These are phyloP conservation scores for Periophthalmodon schlosseri DNA, from an alignment of 2,113 vertebrate genomes.

Conservation along the genomic window DNA sequence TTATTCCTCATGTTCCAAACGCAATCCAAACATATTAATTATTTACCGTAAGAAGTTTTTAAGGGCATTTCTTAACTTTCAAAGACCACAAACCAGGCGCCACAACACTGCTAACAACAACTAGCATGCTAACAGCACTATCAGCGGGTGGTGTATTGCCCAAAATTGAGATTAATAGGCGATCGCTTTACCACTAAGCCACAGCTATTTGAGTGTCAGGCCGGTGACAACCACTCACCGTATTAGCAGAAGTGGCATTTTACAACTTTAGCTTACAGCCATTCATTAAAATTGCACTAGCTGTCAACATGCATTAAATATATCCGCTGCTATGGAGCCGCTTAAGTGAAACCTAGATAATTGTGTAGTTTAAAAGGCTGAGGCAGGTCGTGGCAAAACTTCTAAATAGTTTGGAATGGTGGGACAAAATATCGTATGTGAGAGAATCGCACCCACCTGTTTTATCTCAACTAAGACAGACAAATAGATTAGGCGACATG, in stretches of 20 bases:
- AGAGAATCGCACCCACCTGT: neutral
- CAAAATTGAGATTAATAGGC: neutral
- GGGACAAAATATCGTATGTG: neutral
- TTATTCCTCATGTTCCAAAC: too few relatives aligned
- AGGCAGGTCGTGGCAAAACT: neutral
- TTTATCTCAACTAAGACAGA: neutral
- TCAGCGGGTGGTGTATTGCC: neutral
- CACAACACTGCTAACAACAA: too few relatives aligned
- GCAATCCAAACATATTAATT: too few relatives aligned
- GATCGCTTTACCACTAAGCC: neutral
- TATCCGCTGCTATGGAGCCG: neutral
- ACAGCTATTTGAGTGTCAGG: neutral
- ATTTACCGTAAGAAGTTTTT: too few relatives aligned
- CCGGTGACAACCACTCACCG: neutral
- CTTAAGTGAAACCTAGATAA: neutral
- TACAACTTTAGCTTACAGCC: conserved; percentile 2
- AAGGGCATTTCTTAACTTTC: too few relatives aligned
- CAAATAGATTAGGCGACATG: neutral
- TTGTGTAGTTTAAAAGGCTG: neutral
- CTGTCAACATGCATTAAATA: neutral
- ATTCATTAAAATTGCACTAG: conserved; percentile 5
- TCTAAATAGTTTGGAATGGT: neutral
- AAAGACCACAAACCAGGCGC: too few relatives aligned
- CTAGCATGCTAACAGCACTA: too few relatives aligned
- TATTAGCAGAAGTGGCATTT: neutral